Percentiles rank a stretch among this genome's conserved stretches.
Evolutionary conservation across 2,888 invertebrate genomes (phyloP).

Genomic region (Scaptomyza reducta): DNA sequence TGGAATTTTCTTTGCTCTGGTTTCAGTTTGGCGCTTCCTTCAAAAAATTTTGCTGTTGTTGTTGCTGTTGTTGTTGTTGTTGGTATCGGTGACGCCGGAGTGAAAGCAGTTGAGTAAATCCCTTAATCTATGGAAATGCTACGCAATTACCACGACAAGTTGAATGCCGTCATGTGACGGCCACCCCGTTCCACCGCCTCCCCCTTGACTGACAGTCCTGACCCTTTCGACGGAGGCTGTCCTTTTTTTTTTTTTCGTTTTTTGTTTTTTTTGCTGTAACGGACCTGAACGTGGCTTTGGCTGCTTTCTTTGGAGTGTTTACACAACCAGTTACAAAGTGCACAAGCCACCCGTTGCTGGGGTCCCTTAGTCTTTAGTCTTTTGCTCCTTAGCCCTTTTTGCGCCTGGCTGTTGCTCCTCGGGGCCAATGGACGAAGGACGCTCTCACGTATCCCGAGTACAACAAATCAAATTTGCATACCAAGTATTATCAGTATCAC

Average conservation of each 20-base stretch:
- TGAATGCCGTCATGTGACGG: constrained; percentile 69
- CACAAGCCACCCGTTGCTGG: constrained; percentile 61
- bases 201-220: constrained; percentile 66
- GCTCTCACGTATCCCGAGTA: constrained; percentile 64
- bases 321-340: constrained; percentile 82
- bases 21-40: constrained; percentile 41
- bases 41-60: constrained; percentile 13
- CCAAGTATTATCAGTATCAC: constrained; percentile 80
- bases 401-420: constrained; percentile 29
- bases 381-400: constrained; percentile 30
- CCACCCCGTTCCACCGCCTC: not conserved
- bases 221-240: constrained; percentile 73
- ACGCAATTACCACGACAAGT: constrained; percentile 82
- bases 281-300: constrained; percentile 43
- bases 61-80: constrained; percentile 1
- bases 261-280: constrained; percentile 27
- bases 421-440: constrained; percentile 36
- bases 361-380: constrained; percentile 28
- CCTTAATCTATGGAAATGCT: constrained; percentile 83
- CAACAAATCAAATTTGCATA: constrained; percentile 83
- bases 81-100: constrained; percentile 63
- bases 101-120: constrained; percentile 74
- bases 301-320: constrained; percentile 74
- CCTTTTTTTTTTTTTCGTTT: constrained; percentile 27
- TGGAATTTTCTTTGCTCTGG: constrained; percentile 52